These are phyloP conservation scores for Sphaerophoria rueppellii DNA, from an alignment of 2,888 invertebrate genomes.

Conservation along the genomic window DNA sequence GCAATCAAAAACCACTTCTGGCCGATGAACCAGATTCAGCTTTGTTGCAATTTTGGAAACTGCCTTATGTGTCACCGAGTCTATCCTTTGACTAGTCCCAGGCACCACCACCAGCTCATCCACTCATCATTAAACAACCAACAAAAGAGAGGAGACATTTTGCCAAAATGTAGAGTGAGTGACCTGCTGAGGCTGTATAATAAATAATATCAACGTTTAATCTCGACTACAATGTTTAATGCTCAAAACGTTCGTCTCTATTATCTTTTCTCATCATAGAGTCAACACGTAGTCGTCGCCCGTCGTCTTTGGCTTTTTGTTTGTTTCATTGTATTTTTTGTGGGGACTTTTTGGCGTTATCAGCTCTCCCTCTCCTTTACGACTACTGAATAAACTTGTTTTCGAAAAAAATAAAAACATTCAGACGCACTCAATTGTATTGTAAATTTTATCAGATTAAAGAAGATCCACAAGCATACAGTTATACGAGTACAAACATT, in stretches of 20 bases:
- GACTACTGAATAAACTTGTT: slow-evolving; percentile 45
- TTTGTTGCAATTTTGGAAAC: slow-evolving; percentile 50
- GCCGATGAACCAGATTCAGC: slow-evolving; percentile 5
- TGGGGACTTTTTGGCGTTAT: slow-evolving; percentile 35
- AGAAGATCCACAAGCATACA: not conserved
- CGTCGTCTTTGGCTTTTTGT: slow-evolving; percentile 20
- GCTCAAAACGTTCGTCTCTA: not conserved
- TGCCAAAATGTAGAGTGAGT: slow-evolving; percentile 9
- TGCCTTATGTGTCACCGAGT: slow-evolving; percentile 28
- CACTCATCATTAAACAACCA: not conserved
- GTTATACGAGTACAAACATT: too few relatives aligned
- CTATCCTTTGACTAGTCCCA: not conserved
- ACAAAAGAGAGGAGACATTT: slow-evolving; percentile 15
- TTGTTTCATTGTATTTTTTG: slow-evolving; percentile 19
- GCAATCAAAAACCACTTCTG: slow-evolving; percentile 45
- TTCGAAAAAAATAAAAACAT: slow-evolving; percentile 11
- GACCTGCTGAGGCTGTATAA: slow-evolving; percentile 7
- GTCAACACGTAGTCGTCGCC: slow-evolving; percentile 11
- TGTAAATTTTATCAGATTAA: slow-evolving; percentile 28
- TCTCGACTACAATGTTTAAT: slow-evolving; percentile 14
- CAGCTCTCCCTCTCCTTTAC: not conserved
- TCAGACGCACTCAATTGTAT: slow-evolving; percentile 16
- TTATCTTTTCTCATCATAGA: slow-evolving; percentile 38
- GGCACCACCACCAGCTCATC: not conserved
- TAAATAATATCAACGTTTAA: slow-evolving; percentile 33